These are phyloP conservation scores for Brachionus rubens DNA, from an alignment of 1,140 invertebrate genomes.

Conservation along the genomic window DNA sequence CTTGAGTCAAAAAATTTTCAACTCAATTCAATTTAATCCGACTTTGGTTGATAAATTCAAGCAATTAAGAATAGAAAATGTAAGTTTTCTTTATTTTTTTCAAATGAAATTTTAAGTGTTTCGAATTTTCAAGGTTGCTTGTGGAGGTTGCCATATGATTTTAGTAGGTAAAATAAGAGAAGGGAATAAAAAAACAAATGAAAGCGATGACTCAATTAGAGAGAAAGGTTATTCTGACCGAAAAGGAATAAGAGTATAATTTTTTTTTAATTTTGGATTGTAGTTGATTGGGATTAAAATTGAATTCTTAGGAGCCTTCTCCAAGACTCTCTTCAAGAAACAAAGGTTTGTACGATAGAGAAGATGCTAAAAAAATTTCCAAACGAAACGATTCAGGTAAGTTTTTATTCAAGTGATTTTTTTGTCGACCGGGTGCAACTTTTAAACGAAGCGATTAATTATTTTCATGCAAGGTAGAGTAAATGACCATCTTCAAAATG, in stretches of 20 bases:
- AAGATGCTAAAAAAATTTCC: background rate
- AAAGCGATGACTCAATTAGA: constrained; percentile 9
- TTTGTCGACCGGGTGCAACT: too few species aligned
- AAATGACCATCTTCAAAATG: too few species aligned
- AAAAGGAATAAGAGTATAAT: background rate
- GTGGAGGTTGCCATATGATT: constrained; percentile 44
- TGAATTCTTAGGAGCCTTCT: background rate
- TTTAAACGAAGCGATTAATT: too few species aligned
- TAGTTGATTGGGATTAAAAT: too few species aligned
- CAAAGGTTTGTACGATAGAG: background rate
- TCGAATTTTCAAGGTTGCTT: constrained; percentile 1
- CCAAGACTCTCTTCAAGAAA: background rate
- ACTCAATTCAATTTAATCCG: constrained; percentile 33
- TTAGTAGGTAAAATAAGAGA: constrained; percentile 17
- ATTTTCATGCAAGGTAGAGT: too few species aligned
- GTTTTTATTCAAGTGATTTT: too few species aligned
- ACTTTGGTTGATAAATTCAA: constrained; percentile 37
- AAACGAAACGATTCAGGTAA: constrained; percentile 26
- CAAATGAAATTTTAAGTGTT: background rate
- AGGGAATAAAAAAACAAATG: background rate
- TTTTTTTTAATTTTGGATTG: background rate
- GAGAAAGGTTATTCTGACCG: constrained; percentile 22
- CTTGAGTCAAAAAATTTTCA: constrained; percentile 37
- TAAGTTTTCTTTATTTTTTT: background rate
- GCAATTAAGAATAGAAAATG: constrained; percentile 29